These are phyloP conservation scores for Meteorus sp. DNA, from an alignment of 1,140 invertebrate genomes.

Conservation along the genomic window DNA sequence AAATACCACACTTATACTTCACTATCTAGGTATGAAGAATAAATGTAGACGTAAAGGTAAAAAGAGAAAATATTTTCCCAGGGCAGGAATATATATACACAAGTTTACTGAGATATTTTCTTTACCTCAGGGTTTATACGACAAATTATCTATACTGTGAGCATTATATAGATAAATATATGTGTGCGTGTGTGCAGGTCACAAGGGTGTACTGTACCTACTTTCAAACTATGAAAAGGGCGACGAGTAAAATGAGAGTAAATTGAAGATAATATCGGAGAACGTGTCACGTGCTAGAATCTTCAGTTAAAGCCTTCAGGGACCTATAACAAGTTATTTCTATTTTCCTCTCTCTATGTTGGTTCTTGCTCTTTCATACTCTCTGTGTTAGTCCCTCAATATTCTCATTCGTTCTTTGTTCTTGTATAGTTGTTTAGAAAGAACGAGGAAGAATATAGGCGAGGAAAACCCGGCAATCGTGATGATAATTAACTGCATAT, in stretches of 20 bases:
- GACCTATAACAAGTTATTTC: background rate
- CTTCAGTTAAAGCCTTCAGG: background rate
- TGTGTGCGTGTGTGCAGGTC: background rate
- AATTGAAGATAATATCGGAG: constrained; percentile 15
- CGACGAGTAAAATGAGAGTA: background rate
- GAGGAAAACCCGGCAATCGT: constrained; percentile 17
- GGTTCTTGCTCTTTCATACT: too few relatives aligned
- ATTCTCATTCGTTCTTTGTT: too few relatives aligned
- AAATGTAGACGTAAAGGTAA: background rate
- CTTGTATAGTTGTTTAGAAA: too few relatives aligned
- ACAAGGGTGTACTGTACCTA: too few relatives aligned
- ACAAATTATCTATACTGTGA: too few relatives aligned
- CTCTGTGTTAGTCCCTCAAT: too few relatives aligned
- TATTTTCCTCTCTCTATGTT: too few relatives aligned
- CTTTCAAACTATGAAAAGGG: background rate
- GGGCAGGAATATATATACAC: background rate
- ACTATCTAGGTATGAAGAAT: background rate
- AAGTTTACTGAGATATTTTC: too few relatives aligned
- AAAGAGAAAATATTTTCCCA: constrained; percentile 7
- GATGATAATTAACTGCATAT: constrained; percentile 26
- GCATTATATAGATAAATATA: background rate
- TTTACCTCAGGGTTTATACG: too few relatives aligned
- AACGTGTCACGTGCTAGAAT: constrained; percentile 18
- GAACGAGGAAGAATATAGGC: constrained; percentile 2
- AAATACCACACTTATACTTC: background rate